A percentile compares a stretch with the other conserved stretches of the same genome.
Evolutionary conservation across 2,888 invertebrate species (phyloP).

Genomic region (Heliconius cydno): DNA sequence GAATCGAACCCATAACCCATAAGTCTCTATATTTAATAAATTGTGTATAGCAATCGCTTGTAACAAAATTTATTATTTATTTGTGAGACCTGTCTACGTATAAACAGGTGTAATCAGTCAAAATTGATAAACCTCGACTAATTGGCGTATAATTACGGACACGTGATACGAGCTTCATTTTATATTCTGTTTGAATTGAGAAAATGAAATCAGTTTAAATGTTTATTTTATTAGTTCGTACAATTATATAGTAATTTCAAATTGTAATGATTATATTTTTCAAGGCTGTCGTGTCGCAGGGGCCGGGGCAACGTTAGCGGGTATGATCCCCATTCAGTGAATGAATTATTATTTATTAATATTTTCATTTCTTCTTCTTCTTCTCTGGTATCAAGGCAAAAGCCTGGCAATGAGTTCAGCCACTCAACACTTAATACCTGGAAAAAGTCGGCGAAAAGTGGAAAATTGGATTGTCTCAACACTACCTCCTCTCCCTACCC

Average conservation of each 20-base stretch:
- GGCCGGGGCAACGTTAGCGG: neutral
- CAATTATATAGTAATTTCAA: neutral
- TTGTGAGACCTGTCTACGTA: slow-evolving; percentile 3
- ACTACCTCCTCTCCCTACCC: neutral
- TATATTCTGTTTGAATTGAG: slow-evolving; percentile 15
- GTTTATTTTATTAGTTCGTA: slow-evolving; percentile 12
- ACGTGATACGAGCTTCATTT: slow-evolving; percentile 23
- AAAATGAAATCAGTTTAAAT: slow-evolving; percentile 6
- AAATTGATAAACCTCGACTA: slow-evolving; percentile 27
- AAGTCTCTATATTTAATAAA: no score
- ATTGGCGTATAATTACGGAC: slow-evolving; percentile 23
- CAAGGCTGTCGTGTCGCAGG: neutral
- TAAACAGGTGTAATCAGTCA: slow-evolving; percentile 23
- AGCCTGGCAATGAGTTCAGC: no score
- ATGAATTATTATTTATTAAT: no score
- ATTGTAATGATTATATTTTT: neutral
- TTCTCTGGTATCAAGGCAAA: no score
- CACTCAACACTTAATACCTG: neutral
- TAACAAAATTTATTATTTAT: neutral
- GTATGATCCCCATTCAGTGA: no score
- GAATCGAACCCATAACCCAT: no score
- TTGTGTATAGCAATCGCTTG: neutral
- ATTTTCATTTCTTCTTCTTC: no score
- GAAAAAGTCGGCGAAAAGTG: neutral
- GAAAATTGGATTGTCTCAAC: neutral